Evolutionary conservation across 2,797 vertebrate species (phyloP).

Genomic region (Champsocephalus esox): DNA sequence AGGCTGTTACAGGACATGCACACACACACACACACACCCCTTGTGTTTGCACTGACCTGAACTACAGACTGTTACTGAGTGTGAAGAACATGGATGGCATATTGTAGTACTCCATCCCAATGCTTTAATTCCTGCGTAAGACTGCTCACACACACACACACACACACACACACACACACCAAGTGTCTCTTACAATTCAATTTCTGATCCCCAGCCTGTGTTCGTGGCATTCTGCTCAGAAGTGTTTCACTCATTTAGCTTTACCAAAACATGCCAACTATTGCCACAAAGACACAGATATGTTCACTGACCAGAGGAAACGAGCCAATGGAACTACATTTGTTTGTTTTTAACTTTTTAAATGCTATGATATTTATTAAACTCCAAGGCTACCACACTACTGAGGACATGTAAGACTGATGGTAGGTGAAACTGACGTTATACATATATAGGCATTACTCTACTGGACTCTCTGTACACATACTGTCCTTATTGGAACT

Average conservation of each 20-base stretch:
- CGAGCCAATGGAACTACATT: constrained; percentile 68
- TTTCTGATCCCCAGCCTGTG: constrained; percentile 39
- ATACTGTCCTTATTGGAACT: constrained; percentile 41
- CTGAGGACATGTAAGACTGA: constrained; percentile 52
- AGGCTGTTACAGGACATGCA: constrained; percentile 40
- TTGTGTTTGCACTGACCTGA: constrained; percentile 44
- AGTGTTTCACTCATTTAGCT: constrained; percentile 51
- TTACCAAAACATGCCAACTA: constrained; percentile 47
- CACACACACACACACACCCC: constrained; percentile 35
- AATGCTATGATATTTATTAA: constrained; percentile 64
- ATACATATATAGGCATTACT: constrained; percentile 60
- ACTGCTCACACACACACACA: constrained; percentile 39
- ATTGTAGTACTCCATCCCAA: constrained; percentile 40
- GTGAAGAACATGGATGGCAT: constrained; percentile 40
- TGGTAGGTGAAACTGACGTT: constrained; percentile 49
- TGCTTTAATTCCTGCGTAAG: constrained; percentile 55
- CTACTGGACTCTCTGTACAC: constrained; percentile 52
- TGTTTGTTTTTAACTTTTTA: constrained; percentile 42
- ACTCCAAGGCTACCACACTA: constrained; percentile 63
- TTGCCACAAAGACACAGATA: constrained; percentile 35
- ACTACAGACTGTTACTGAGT: constrained; percentile 63
- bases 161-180: constrained; percentile 5
- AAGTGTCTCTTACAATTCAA: constrained; percentile 20
- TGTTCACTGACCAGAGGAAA: constrained; percentile 59
- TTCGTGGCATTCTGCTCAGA: constrained; percentile 46